Evolutionary conservation across 2,113 vertebrate genomes (phyloP), one percentile per base, ranked within the genome.

Genomic region (Melospiza melodia): DNA sequence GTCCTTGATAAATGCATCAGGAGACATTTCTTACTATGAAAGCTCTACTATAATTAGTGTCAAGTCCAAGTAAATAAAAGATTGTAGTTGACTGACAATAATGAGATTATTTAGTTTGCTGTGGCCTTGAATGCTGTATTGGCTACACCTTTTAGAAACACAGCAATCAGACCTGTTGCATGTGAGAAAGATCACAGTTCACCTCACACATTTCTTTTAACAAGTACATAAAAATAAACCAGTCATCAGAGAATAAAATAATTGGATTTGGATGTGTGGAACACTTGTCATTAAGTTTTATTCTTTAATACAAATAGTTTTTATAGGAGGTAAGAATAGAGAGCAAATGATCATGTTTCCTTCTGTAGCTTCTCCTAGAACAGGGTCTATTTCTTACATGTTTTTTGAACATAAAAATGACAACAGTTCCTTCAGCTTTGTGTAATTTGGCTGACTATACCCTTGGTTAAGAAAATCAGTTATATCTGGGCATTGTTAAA

Each of bases 21-120:
- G 80, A 84, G 48, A 43, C 52, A 58, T 87, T 86, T 81, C 44
- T 89, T 58, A 39, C 61, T 51, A 2, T 69, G 87, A 91, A 91
- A 94, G 44, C 39, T 86, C 48, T 52, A 31, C 52, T 80, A 13
- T 73, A 90, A 77, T 94, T 93, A 94, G 28, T 62, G 54, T 89
- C 81, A 90, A 74, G 55, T 86, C 63, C 28, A 79, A 76, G 52
- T 91, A 94, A 95, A 94, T 82, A 94, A 54, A 84, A 90, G 6
- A 83, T 69, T 93, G n/a, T n/a, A 48, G 59, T 54, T 95, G 93
- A 89, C 48, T 84, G 61, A 39, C 73, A 93, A 19, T 75, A 89
- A 66, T 16, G 28, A 74, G 69, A 80, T 84, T 80, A 82, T 93
- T 82, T 89, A 59, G n/a, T 88, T 95, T 81, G 10, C 33, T 85